These are phyloP conservation scores for Azorinus chamasolen DNA, from an alignment of 2,888 invertebrate genomes.

Conservation along the genomic window DNA sequence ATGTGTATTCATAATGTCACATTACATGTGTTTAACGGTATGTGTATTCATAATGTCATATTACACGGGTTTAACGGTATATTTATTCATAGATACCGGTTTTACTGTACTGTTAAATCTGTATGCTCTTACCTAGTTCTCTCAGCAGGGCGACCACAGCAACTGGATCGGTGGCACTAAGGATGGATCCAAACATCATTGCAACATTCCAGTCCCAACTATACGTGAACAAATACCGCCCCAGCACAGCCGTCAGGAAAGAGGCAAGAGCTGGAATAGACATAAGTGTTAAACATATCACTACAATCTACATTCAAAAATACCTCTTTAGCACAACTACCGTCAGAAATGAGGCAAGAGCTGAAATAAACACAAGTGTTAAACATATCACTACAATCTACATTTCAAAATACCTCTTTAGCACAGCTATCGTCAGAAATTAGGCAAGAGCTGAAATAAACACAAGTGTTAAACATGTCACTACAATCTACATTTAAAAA, in stretches of 20 bases:
- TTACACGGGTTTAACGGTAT: too few species aligned
- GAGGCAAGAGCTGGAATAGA: constrained; percentile 80
- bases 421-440: neutral
- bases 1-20: too few species aligned
- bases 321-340: neutral
- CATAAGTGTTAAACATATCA: neutral
- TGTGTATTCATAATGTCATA: too few species aligned
- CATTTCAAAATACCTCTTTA: neutral
- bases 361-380: neutral
- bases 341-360: neutral
- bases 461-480: too few species aligned
- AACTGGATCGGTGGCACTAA: constrained; percentile 87
- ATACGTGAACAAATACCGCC: constrained; percentile 77
- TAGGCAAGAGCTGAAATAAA: neutral
- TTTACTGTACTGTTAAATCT: neutral
- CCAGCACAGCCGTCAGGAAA: constrained; percentile 79
- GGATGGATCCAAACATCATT: constrained; percentile 86
- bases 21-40: too few species aligned
- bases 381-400: neutral
- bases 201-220: constrained; percentile 85
- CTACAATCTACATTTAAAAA: neutral
- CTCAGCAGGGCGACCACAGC: constrained; percentile 87
- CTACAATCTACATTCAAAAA: neutral
- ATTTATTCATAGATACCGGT: too few species aligned
- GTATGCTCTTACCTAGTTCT: constrained; percentile 84